Conservation (phyloP, 2,888 invertebrate genomes). For the Tuberolachnus salignus region DNA sequence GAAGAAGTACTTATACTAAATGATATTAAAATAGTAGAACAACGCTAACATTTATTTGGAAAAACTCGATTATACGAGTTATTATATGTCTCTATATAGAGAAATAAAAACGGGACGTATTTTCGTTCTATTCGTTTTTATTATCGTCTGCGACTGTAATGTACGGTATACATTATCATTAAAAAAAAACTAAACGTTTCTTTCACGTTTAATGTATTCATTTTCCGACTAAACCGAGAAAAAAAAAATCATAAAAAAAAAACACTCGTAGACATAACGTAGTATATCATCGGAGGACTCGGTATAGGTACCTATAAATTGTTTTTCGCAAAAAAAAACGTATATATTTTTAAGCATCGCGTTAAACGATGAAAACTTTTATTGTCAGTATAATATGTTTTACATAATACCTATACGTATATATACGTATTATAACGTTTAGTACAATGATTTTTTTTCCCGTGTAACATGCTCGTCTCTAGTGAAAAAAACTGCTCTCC, state of each 20-base stretch:
- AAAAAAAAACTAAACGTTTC: neutral
- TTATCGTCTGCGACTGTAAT: too few relatives aligned
- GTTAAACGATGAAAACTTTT: slow-evolving; percentile 29
- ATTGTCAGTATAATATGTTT: neutral
- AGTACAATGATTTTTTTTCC: neutral
- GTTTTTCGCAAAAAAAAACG: neutral
- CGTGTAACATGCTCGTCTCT: too few relatives aligned
- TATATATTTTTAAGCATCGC: slow-evolving; percentile 9
- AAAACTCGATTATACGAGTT: too few relatives aligned
- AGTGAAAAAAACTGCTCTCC: too few relatives aligned
- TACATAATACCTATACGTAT: neutral
- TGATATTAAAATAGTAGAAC: too few relatives aligned
- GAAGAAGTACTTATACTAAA: neutral
- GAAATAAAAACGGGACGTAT: too few relatives aligned
- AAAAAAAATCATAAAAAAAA: neutral
- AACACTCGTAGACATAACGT: slow-evolving; percentile 13
- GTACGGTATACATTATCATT: too few relatives aligned
- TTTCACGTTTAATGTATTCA: neutral
- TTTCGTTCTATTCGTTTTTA: too few relatives aligned
- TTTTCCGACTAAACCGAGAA: neutral
- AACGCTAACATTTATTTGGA: neutral
- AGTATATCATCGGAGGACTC: neutral
- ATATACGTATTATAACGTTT: neutral
- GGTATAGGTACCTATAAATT: neutral
- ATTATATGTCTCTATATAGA: too few relatives aligned